These are phyloP conservation scores for Mimumesa dahlbomi DNA, from an alignment of 2,888 invertebrate genomes.

Conservation along the genomic window DNA sequence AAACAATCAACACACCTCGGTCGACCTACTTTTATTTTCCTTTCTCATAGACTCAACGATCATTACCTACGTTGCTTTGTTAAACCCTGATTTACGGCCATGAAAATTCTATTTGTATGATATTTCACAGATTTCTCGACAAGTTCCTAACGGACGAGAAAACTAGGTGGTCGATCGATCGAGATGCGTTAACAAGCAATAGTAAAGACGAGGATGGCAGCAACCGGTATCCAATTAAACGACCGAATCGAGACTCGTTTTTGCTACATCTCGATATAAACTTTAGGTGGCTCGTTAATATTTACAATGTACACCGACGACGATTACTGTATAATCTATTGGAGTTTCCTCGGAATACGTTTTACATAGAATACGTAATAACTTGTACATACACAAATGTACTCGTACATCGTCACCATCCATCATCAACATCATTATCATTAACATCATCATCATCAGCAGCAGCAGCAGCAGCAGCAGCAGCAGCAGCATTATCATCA, in stretches of 20 bases:
- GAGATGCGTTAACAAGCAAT: conserved; percentile 11
- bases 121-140: too few relatives aligned
- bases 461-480: too few relatives aligned
- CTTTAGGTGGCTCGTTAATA: conserved; percentile 49
- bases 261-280: conserved; percentile 4
- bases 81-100: too few relatives aligned
- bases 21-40: too few relatives aligned
- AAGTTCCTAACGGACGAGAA: too few relatives aligned
- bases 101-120: too few relatives aligned
- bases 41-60: too few relatives aligned
- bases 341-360: conserved; percentile 52
- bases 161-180: neutral
- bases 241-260: conserved; percentile 11
- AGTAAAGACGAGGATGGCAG: conserved; percentile 44
- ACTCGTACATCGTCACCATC: conserved; percentile 39
- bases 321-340: conserved; percentile 53
- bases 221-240: conserved; percentile 33
- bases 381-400: conserved; percentile 34
- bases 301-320: conserved; percentile 63
- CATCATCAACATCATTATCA: too few relatives aligned
- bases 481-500: too few relatives aligned
- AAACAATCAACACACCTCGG: too few relatives aligned
- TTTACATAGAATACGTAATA: conserved; percentile 51
- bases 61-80: too few relatives aligned
- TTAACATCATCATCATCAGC: too few relatives aligned